A percentile compares a stretch with the other conserved stretches of the same genome.
These are phyloP conservation scores for Ooceraea biroi DNA, from an alignment of 1,140 invertebrate genomes.

Conservation along the genomic window DNA sequence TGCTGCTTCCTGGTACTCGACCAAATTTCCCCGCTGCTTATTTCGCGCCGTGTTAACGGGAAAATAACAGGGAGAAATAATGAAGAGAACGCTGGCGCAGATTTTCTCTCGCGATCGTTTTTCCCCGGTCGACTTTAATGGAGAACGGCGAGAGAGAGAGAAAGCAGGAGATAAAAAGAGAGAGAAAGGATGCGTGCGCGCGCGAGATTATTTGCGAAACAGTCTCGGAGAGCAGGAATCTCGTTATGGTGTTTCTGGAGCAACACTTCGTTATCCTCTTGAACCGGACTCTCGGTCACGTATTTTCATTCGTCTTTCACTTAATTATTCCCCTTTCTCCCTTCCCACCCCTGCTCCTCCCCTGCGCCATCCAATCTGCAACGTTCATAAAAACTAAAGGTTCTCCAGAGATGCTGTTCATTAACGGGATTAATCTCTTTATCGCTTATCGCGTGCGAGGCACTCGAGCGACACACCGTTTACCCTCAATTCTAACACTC, in stretches of 20 bases:
- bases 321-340: conserved; percentile 31
- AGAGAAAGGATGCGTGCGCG: not conserved
- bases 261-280: conserved; percentile 33
- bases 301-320: conserved; percentile 50
- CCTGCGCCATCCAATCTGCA: not conserved
- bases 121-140: conserved; percentile 28
- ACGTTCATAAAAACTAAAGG: not conserved
- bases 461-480: not conserved
- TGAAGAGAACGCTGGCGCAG: conserved; percentile 42
- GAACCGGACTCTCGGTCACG: conserved; percentile 6
- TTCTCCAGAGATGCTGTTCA: not conserved
- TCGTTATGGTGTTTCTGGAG: conserved; percentile 40
- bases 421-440: conserved; percentile 17
- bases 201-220: conserved; percentile 48
- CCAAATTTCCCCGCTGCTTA: conserved; percentile 13
- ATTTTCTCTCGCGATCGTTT: conserved; percentile 57
- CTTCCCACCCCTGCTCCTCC: not conserved
- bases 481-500: not conserved
- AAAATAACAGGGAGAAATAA: conserved; percentile 48
- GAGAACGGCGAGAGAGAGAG: not conserved
- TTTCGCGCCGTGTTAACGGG: conserved; percentile 51
- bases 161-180: no score
- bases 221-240: conserved; percentile 34
- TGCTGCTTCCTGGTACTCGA: not conserved
- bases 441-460: not conserved